Percentiles rank a stretch among this genome's conserved stretches.
These are phyloP conservation scores for Lutraria lutraria DNA, from an alignment of 2,888 invertebrate genomes.

Conservation along the genomic window DNA sequence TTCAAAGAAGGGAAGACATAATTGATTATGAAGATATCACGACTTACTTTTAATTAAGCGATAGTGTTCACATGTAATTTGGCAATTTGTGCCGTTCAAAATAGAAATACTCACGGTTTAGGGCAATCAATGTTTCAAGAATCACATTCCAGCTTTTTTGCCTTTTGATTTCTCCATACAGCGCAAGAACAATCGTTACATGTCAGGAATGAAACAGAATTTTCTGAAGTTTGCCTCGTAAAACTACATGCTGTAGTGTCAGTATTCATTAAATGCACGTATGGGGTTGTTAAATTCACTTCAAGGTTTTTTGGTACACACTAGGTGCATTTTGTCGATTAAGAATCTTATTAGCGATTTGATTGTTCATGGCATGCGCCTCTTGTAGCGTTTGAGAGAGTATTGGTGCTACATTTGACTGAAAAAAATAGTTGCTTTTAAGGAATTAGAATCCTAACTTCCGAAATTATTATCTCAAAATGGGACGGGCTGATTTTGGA, in stretches of 20 bases:
- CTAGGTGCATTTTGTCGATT: not conserved
- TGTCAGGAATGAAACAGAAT: slow-evolving; percentile 1
- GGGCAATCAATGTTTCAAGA: not conserved
- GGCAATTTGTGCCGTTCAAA: slow-evolving; percentile 44
- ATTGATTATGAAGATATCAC: slow-evolving; percentile 55
- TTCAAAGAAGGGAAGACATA: slow-evolving; percentile 57
- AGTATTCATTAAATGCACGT: not conserved
- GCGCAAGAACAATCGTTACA: not conserved
- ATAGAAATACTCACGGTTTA: slow-evolving; percentile 17
- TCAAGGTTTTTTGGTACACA: not conserved
- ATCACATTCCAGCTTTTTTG: slow-evolving; percentile 4
- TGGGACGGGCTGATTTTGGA: too few species aligned
- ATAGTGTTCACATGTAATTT: slow-evolving; percentile 45
- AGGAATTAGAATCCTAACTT: too few species aligned
- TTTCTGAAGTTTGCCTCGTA: not conserved
- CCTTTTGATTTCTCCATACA: slow-evolving; percentile 7
- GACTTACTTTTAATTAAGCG: slow-evolving; percentile 51
- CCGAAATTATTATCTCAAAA: too few species aligned
- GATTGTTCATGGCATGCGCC: not conserved
- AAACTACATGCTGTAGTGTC: not conserved
- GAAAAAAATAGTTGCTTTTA: too few species aligned
- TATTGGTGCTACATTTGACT: too few species aligned
- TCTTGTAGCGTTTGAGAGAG: too few species aligned
- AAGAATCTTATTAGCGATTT: not conserved
- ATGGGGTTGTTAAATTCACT: not conserved